Base-by-base conservation (phyloP, 2,797 vertebrate genomes). In the Amazona ochrocephala region DNA sequence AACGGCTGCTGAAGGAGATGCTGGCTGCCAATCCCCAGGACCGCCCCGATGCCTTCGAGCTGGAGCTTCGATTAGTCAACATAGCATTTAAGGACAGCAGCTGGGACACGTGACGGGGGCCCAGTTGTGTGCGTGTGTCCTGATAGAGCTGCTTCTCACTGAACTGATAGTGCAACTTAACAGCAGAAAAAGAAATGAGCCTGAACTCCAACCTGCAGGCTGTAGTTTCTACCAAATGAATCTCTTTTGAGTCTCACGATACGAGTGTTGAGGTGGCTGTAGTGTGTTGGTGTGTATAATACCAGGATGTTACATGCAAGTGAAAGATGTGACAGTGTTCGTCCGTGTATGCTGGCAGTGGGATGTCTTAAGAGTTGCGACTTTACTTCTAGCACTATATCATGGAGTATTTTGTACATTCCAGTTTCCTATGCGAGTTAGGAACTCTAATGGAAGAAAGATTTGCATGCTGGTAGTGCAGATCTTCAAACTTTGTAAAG, bases 11-110 rank as follows among this genome's bases (percentile, higher is more conserved):
- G 94, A 98, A 99, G 90, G 99, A 99, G 91, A 99, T 99, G 99
- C 98, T 99, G 95, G 98, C 99, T 18, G 99, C 98, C 92, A 99
- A 99, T 96, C 99, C 99, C 10, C 99, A 99, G 98, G 99, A 99
- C 93, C 96, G 99, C 61, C 99, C 99, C 0, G 99, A 99, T 54
- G 99, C 99, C 68, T 98, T 99, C 30, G 99, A 99, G 92, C 98
- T 99, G 75, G 99, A 99, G 96, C 98, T 99, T 53, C 98, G 99
- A 47, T 98, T 99, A 97, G 98, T 99, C 89, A 98, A 98, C 85
- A 99, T 99, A 45, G 99, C 99, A 81, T 99, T 99, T 98, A 98
- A 98, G 96, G 99, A 99, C 97, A 98, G 98, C 95, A 98, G 98
- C 98, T 99, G 99, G 99, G 99, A 99, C 96, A 99, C 99, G 98